A percentile compares a stretch with the other conserved stretches of the same genome.
Conservation (phyloP, 64 coral and sea anemone genomes). For the Montipora capricornis region DNA sequence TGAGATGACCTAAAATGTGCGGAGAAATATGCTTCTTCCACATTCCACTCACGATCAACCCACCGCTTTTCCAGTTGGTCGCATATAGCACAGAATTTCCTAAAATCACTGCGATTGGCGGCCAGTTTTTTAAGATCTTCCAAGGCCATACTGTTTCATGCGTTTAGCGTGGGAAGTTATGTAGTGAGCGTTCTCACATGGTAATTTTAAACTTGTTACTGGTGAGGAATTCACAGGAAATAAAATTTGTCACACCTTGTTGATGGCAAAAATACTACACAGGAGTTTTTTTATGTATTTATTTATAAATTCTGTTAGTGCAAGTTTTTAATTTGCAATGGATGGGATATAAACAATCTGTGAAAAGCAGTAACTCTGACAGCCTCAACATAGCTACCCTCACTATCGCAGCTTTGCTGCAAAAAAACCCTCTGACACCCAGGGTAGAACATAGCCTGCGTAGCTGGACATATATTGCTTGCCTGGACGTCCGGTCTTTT, state of each 20-base stretch:
- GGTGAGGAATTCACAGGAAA: not conserved
- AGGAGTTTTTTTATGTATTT: not conserved
- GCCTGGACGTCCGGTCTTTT: not conserved
- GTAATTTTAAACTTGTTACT: not conserved
- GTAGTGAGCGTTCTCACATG: too few species aligned
- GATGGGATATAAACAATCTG: not conserved
- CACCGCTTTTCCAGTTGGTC: conserved; percentile 1
- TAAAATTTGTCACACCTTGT: not conserved
- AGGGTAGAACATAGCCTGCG: too few species aligned
- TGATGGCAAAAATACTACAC: conserved; percentile 5
- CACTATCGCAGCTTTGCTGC: too few species aligned
- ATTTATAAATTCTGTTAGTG: not conserved
- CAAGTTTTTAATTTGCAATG: not conserved
- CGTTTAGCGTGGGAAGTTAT: not conserved
- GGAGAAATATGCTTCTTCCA: conserved; percentile 8
- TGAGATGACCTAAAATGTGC: conserved; percentile 2
- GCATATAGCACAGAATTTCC: not conserved
- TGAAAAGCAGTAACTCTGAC: not conserved
- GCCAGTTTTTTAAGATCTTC: conserved; percentile 5
- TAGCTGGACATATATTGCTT: not conserved
- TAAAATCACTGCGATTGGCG: conserved; percentile 1
- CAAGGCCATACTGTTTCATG: not conserved
- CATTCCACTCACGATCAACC: conserved; percentile 6
- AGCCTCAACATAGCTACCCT: too few species aligned
- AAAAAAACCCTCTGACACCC: too few species aligned